Percentiles rank a stretch among this genome's conserved stretches.
Evolutionary conservation across 2,797 vertebrate species (phyloP).

Genomic region (Coccyzus lansbergi): DNA sequence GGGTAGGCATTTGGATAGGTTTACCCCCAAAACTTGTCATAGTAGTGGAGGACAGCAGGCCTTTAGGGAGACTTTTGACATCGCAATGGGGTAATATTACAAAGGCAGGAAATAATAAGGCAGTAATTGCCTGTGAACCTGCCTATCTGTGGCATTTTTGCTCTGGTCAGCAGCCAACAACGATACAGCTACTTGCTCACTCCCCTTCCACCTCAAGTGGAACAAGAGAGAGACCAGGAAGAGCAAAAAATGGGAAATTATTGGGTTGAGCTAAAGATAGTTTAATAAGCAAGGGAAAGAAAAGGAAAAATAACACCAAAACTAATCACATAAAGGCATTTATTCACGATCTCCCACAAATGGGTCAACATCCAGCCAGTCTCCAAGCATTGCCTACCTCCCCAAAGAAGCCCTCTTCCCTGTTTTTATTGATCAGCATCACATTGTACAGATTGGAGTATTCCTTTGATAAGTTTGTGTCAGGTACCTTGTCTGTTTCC

Average conservation of each 20-base stretch:
- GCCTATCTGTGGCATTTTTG: no score
- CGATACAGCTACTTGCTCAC: rapidly evolving
- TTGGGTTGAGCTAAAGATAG: not conserved
- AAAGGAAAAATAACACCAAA: not conserved
- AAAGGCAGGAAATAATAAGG: not conserved
- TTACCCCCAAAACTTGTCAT: not conserved
- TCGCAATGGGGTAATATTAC: not conserved
- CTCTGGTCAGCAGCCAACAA: not conserved
- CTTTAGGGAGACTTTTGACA: not conserved
- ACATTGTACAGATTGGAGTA: not conserved
- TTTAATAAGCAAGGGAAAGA: not conserved
- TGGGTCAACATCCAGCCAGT: not conserved
- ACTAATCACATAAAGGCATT: not conserved
- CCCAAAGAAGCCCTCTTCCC: not conserved
- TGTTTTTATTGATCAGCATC: not conserved
- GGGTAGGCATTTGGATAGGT: not conserved
- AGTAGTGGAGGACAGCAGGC: not conserved
- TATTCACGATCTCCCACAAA: not conserved
- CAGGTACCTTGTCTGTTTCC: not conserved
- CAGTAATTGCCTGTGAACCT: not conserved
- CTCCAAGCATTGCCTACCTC: not conserved
- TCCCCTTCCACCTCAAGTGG: not conserved
- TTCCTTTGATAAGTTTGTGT: not conserved
- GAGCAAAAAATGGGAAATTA: not conserved
- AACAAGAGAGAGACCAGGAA: not conserved